Evolutionary conservation across 1,140 invertebrate genomes (phyloP), one percentile per base, ranked within the genome.

Genomic region (Trypoxylus dichotomus): DNA sequence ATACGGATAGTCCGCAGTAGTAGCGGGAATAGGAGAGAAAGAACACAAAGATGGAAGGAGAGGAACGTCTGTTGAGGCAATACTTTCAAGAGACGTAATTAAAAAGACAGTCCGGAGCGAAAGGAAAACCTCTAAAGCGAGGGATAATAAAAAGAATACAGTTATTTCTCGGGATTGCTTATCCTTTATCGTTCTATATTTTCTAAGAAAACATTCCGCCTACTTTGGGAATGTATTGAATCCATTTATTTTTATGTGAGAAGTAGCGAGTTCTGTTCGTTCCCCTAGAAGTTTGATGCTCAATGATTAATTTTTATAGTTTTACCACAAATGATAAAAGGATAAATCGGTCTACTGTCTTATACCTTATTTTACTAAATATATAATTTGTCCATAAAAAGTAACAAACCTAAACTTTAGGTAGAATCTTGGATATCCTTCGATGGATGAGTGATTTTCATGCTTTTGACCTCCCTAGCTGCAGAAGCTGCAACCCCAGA

Each of bases 61-160:
- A 54, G 19, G 15, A 54, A 6, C 47, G 47, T n/a, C 47, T 54
- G 47, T 15, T 54, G 47, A 19, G 15, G 47, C 47, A 54, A 54
- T n/a, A n/a, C 47, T 54, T 54, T 54, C 47, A 68, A 21, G 24
- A 25, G 60, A 68, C 60, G 60, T 29, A 68, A 68, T 68, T 68
- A 68, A 68, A 68, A 68, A 68, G 60, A 68, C 21, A 68, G 13
- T 27, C 21, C 60, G 19, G 47, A 54, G 15, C 32, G 32, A 37
- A 54, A 47, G 15, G 47, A 19, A n/a, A 54, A 54, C 11, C 47
- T n/a, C 15, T 54, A 54, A 54, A 54, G 19, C 15, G 47, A 19
- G 15, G 15, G 47, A 54, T 19, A 54, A 54, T 54, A 54, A 54
- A 54, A 54, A 54, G 47, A 54, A 54, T 54, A 54, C 47, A n/a